Conservation (phyloP, 2,797 vertebrate species). For the Anableps anableps region DNA sequence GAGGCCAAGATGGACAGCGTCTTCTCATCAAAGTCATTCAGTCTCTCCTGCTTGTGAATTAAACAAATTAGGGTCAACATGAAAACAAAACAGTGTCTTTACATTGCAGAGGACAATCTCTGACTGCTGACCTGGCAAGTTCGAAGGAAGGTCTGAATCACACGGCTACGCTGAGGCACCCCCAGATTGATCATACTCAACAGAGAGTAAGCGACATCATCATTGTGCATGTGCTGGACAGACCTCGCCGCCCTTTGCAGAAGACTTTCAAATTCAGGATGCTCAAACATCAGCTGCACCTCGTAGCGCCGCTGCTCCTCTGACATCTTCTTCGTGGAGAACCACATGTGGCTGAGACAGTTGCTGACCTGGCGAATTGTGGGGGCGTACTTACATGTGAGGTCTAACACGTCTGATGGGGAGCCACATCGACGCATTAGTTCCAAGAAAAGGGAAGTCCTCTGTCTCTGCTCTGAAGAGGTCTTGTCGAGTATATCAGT, state of each 20-base stretch:
- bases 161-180: constrained; percentile 82
- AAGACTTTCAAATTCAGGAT: constrained; percentile 80
- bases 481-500: neutral
- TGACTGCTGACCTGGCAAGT: constrained; percentile 83
- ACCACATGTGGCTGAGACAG: constrained; percentile 83
- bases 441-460: constrained; percentile 29
- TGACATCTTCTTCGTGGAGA: constrained; percentile 77
- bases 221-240: constrained; percentile 59
- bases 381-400: constrained; percentile 45
- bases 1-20: constrained; percentile 85
- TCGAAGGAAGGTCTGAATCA: constrained; percentile 88
- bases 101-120: rapidly evolving
- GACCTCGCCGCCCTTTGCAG: constrained; percentile 76
- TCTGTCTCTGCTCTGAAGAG: neutral
- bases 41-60: constrained; percentile 81
- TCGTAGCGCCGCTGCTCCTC: constrained; percentile 83
- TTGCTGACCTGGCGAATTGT: constrained; percentile 70
- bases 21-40: constrained; percentile 87
- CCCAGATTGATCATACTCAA: constrained; percentile 84
- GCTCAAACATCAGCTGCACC: constrained; percentile 84
- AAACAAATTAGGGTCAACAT: constrained; percentile 10
- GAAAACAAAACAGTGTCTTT: neutral
- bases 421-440: constrained; percentile 76
- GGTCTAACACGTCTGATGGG: constrained; percentile 86
- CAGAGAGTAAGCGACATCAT: constrained; percentile 81